A percentile compares a stretch with the other conserved stretches of the same genome.
phyloP scores from a whole-genome alignment of 2,888 invertebrate genomes.

The Ceriagrion tenellum region DNA sequence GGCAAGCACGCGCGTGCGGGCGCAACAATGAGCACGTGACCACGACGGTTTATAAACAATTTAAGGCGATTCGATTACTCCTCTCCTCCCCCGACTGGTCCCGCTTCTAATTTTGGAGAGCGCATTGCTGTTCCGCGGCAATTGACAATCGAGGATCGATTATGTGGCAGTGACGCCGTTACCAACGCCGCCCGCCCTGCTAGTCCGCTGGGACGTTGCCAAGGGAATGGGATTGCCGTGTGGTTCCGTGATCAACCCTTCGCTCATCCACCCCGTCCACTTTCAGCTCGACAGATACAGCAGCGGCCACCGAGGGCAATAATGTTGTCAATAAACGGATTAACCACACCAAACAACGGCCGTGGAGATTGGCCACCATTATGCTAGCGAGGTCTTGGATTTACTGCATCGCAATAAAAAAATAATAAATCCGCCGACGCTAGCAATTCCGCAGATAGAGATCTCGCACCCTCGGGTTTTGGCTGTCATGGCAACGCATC shows the following conservation, averaged over 20 bases:
- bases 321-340: slow-evolving; percentile 28
- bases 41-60: neutral
- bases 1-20: neutral
- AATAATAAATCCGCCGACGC: neutral
- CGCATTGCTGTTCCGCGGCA: neutral
- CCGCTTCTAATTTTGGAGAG: neutral
- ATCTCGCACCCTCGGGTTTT: neutral
- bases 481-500: neutral
- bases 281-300: neutral
- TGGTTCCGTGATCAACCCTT: slow-evolving; percentile 6
- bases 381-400: neutral
- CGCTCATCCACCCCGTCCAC: neutral
- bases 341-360: neutral
- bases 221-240: neutral
- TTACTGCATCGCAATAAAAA: neutral
- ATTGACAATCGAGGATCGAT: neutral
- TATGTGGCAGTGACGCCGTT: no score
- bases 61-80: slow-evolving; percentile 5
- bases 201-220: slow-evolving; percentile 2
- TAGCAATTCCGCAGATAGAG: neutral
- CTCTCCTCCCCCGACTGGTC: neutral
- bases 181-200: no score
- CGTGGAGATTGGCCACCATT: neutral
- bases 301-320: neutral
- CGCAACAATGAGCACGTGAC: slow-evolving; percentile 10